Evolutionary conservation across 2,888 invertebrate genomes (phyloP).

Genomic region (Neoascia interrupta): DNA sequence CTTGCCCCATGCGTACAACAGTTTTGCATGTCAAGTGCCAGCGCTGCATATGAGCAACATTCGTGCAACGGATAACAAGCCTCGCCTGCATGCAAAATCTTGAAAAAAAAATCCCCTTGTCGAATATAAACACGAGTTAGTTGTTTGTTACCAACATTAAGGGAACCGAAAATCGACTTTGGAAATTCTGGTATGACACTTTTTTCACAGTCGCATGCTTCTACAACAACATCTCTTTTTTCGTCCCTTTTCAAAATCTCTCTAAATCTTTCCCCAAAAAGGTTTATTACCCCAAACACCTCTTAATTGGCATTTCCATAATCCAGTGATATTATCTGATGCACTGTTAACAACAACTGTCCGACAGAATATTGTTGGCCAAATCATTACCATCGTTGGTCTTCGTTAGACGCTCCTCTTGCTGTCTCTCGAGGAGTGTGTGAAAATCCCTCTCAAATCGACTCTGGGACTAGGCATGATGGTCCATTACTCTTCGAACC

Average conservation of each 20-base stretch:
- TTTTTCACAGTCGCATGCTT: no score
- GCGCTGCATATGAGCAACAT: no score
- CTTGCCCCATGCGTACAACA: no score
- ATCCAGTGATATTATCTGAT: slow-evolving; percentile 49
- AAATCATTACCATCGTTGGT: slow-evolving; percentile 50
- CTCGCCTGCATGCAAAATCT: no score
- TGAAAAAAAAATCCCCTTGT: no score
- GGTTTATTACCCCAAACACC: slow-evolving; percentile 49
- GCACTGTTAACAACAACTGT: slow-evolving; percentile 21
- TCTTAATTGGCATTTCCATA: slow-evolving; percentile 55
- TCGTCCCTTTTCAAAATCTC: slow-evolving; percentile 21
- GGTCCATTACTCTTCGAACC: slow-evolving; percentile 46
- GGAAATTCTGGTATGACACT: no score
- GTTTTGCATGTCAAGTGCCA: no score
- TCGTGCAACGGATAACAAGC: no score
- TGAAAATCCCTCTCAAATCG: slow-evolving; percentile 29
- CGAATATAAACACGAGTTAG: no score
- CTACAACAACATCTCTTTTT: no score
- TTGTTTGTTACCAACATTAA: no score
- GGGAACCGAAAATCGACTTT: no score
- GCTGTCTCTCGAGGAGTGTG: not conserved
- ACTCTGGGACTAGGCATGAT: slow-evolving; percentile 12
- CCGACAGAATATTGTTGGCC: slow-evolving; percentile 30
- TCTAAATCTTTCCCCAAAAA: slow-evolving; percentile 39
- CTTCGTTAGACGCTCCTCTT: slow-evolving; percentile 13